Percentiles rank a stretch among this genome's conserved stretches.
Evolutionary conservation across 2,797 vertebrate genomes (phyloP).

Genomic region (Lithobates pipiens): DNA sequence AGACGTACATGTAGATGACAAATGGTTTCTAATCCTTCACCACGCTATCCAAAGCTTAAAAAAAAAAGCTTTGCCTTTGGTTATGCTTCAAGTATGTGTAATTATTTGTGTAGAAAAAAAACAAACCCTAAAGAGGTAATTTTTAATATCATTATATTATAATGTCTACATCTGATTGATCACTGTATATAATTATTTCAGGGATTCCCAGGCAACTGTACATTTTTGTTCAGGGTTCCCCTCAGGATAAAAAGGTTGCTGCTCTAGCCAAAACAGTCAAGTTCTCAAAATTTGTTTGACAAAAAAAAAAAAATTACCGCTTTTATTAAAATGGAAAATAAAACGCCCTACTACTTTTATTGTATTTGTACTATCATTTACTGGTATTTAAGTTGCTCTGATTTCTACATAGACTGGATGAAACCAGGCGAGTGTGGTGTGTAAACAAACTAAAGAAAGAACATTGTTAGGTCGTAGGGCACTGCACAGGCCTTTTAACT

Average conservation of each 20-base stretch:
- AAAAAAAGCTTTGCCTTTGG: too few species aligned
- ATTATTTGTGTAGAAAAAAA: too few species aligned
- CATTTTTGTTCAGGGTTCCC: neutral
- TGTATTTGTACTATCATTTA: neutral
- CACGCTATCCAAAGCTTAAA: too few species aligned
- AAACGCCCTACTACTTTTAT: neutral
- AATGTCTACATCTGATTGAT: too few species aligned
- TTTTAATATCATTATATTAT: too few species aligned
- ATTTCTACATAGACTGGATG: neutral
- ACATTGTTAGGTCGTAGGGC: neutral
- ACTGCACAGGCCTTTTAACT: neutral
- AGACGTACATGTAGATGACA: too few species aligned
- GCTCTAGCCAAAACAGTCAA: neutral
- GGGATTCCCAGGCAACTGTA: neutral
- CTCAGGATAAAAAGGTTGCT: neutral
- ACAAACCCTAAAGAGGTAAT: too few species aligned
- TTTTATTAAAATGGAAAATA: too few species aligned
- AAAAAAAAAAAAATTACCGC: too few species aligned
- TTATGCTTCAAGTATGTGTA: too few species aligned
- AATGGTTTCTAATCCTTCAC: too few species aligned
- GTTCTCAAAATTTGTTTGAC: neutral
- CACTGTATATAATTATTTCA: too few species aligned
- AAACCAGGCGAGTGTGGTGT: neutral
- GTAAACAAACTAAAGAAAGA: neutral
- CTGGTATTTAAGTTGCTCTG: neutral